phyloP scores from a whole-genome alignment of 2,797 vertebrate genomes.

The Fistularia tabacaria region DNA sequence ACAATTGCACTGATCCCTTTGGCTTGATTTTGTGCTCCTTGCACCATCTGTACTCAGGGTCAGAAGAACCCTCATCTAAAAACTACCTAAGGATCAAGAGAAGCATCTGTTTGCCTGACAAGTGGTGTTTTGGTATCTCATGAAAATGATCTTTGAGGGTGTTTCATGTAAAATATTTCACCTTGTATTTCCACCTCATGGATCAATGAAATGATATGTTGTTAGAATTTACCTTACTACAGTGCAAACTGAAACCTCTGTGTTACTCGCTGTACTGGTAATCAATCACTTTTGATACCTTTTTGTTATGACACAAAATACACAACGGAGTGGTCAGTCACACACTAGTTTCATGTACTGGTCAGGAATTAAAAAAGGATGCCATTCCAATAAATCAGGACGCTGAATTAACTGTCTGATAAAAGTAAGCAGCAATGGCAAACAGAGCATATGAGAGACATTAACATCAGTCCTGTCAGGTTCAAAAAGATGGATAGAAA shows the following conservation, averaged over 20 bases:
- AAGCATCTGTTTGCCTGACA: conserved; percentile 35
- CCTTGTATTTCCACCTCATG: too few relatives aligned
- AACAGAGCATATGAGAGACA: conserved; percentile 8
- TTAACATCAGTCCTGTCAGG: conserved; percentile 8
- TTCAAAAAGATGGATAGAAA: conserved; percentile 26
- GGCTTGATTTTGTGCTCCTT: conserved; percentile 33
- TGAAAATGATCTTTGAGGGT: conserved; percentile 12
- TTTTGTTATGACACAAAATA: conserved; percentile 48
- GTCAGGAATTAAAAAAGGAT: conserved; percentile 2
- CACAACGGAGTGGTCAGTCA: conserved; percentile 21
- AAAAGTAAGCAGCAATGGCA: conserved; percentile 4
- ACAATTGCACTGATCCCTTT: conserved; percentile 57
- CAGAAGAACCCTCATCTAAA: conserved; percentile 35
- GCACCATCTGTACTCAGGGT: conserved; percentile 59
- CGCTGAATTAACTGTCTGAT: conserved; percentile 6
- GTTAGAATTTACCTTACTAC: not conserved
- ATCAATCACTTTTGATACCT: conserved; percentile 48
- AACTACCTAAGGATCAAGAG: conserved; percentile 29
- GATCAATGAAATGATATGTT: conserved; percentile 41
- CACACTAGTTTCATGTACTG: conserved; percentile 22
- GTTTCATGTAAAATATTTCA: conserved; percentile 26
- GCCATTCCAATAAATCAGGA: not conserved
- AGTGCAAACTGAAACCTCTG: conserved; percentile 29
- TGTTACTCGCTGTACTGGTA: conserved; percentile 32
- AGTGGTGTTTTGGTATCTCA: conserved; percentile 27